Evolutionary conservation across 2,888 invertebrate species (phyloP).

Genomic region (Lottia gigantea): DNA sequence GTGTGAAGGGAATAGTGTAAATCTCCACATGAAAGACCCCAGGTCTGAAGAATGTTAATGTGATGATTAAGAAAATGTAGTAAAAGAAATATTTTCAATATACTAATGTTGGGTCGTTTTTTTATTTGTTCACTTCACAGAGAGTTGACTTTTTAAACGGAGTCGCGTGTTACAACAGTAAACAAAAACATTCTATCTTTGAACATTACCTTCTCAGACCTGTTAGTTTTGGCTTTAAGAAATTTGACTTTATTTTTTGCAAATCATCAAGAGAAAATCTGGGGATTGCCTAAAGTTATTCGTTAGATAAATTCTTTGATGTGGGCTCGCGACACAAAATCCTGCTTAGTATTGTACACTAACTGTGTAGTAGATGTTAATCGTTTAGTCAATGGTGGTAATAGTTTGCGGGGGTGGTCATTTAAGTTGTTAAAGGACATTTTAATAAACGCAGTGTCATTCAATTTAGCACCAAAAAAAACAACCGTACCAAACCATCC

Average conservation of each 20-base stretch:
- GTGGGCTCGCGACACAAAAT: slow-evolving; percentile 7
- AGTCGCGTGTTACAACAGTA: slow-evolving; percentile 9
- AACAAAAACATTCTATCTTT: neutral
- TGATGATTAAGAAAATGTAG: neutral
- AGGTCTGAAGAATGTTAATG: slow-evolving; percentile 1
- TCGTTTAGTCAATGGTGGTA: neutral
- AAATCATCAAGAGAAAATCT: slow-evolving; percentile 10
- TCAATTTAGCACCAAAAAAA: no score
- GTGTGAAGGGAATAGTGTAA: neutral
- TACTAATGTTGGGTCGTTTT: neutral
- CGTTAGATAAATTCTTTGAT: slow-evolving; percentile 6
- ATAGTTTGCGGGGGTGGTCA: neutral
- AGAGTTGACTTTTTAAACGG: slow-evolving; percentile 5
- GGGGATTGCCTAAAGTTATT: slow-evolving; percentile 4
- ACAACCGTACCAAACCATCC: no score
- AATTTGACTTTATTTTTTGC: slow-evolving; percentile 8
- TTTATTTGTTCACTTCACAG: slow-evolving; percentile 4
- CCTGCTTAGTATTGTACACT: slow-evolving; percentile 7
- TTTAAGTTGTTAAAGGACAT: no score
- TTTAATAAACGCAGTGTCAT: no score
- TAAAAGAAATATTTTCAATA: slow-evolving; percentile 8
- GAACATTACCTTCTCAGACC: neutral
- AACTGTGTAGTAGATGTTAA: neutral
- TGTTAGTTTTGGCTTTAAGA: slow-evolving; percentile 4
- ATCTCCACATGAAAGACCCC: neutral